These are phyloP conservation scores for Pseudeuparius sepicola DNA, from an alignment of 2,888 invertebrate genomes.

Conservation along the genomic window DNA sequence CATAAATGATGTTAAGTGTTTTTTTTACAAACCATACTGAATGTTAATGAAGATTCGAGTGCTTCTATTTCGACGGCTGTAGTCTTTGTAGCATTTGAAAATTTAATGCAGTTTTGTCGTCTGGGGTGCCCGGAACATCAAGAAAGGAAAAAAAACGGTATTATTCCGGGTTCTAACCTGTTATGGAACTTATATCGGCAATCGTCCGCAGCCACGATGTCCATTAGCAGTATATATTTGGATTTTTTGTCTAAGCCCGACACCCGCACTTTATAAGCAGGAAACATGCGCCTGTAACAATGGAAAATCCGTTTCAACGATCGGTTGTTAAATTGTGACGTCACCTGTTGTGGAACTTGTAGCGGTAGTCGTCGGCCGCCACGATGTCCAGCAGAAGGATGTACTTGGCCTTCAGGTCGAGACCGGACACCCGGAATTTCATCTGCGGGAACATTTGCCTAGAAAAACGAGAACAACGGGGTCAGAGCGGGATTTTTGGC, in stretches of 20 bases:
- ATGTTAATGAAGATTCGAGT: no score
- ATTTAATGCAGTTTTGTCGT: no score
- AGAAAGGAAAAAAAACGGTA: no score
- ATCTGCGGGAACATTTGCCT: slow-evolving; percentile 99
- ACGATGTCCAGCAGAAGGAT: slow-evolving; percentile 98
- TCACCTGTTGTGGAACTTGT: slow-evolving; percentile 94
- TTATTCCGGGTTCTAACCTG: no score
- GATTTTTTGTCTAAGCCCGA: slow-evolving; percentile 94
- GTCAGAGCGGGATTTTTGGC: slow-evolving; percentile 1
- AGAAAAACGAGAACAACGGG: slow-evolving; percentile 34
- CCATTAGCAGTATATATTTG: slow-evolving; percentile 95
- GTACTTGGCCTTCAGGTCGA: slow-evolving; percentile 99
- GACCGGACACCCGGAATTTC: slow-evolving; percentile 96
- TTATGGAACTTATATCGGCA: slow-evolving; percentile 92
- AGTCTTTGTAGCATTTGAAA: no score
- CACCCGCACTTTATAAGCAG: slow-evolving; percentile 93
- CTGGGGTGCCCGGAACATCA: no score
- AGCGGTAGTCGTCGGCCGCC: slow-evolving; percentile 96
- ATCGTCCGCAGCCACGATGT: slow-evolving; percentile 94
- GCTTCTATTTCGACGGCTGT: no score
- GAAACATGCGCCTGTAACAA: slow-evolving; percentile 92
- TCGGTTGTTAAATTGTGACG: slow-evolving; percentile 19
- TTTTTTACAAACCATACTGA: no score
- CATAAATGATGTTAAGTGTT: no score
- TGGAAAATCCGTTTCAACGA: slow-evolving; percentile 22